Conservation (phyloP, 2,797 vertebrate species). For the Pyrocephalus nanus region DNA sequence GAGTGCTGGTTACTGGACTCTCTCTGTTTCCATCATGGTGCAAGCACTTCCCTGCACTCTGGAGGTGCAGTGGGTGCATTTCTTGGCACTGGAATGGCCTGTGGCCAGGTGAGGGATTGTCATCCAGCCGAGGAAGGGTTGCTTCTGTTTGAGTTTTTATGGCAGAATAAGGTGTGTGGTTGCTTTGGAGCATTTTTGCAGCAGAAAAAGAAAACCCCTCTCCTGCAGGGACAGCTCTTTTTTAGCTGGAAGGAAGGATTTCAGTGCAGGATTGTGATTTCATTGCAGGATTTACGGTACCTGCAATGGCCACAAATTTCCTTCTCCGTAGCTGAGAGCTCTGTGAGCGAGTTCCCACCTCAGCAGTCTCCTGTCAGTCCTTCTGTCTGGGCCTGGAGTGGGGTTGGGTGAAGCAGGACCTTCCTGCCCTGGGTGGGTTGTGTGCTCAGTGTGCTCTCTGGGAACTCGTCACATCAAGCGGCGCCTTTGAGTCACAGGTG, state of each 20-base stretch:
- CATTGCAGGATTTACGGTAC: background rate
- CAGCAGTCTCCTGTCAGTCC: background rate
- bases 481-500: background rate
- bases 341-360: background rate
- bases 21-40: accelerated
- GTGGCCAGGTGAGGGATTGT: background rate
- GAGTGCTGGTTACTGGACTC: background rate
- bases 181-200: background rate
- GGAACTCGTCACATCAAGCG: background rate
- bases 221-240: background rate
- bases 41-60: accelerated
- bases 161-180: background rate
- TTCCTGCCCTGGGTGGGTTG: background rate
- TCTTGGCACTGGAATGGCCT: accelerated
- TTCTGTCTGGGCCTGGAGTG: background rate
- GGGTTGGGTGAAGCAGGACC: background rate
- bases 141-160: background rate
- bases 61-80: too few relatives aligned
- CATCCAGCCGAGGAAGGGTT: background rate
- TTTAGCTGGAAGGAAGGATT: background rate
- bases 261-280: background rate
- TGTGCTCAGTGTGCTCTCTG: background rate
- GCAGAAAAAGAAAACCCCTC: background rate
- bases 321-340: background rate
- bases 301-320: background rate